Evolutionary conservation across 1,140 invertebrate genomes (phyloP), one percentile per base, ranked within the genome.

Genomic region (Charaxes varanes): DNA sequence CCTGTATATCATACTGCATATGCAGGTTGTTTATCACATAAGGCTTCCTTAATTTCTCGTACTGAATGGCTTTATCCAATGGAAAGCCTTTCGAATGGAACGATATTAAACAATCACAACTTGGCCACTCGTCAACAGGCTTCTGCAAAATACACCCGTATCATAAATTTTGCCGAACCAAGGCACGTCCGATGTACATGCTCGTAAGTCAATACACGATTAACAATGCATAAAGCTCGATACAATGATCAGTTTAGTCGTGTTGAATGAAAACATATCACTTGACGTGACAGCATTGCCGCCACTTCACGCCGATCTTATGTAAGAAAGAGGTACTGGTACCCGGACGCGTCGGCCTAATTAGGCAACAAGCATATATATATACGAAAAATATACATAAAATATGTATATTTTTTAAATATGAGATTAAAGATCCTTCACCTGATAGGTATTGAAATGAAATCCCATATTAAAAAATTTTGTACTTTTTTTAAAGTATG

Each of bases 21-120:
- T 97, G 94, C 41, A 99, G 88, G 86, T 99, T 97, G 82, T 99
- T 99, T 34, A 99, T 95, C 36, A 99, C 93, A 79, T 97, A 99
- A 0, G 98, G 97, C 79, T 97, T 95, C 36, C 96, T 87, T 28
- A 99, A 85, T 66, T 94, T 93, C 16, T 96, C 93, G 86, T 99
- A 99, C 62, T 93, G 92, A 59, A 99, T 96, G n/a, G 98, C 97
- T 87, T 99, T 99, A 62, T 97, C 95, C 40, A 98, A 86, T 2
- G 97, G 98, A 86, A 99, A 99, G 62, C 97, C 97, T 85, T 97
- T 96, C 1, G 97, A 99, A 80, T 99, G 97, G 79, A 99, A 99
- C 43, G 96, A 98, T 43, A 99, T 97, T 7, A 99, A 87, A 70
- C 97, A 99, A 84, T 99, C 97, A 69, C 96, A 97, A 10, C 95